Evolutionary conservation across 2,888 invertebrate genomes (phyloP).

Genomic region (Macropis europaea): DNA sequence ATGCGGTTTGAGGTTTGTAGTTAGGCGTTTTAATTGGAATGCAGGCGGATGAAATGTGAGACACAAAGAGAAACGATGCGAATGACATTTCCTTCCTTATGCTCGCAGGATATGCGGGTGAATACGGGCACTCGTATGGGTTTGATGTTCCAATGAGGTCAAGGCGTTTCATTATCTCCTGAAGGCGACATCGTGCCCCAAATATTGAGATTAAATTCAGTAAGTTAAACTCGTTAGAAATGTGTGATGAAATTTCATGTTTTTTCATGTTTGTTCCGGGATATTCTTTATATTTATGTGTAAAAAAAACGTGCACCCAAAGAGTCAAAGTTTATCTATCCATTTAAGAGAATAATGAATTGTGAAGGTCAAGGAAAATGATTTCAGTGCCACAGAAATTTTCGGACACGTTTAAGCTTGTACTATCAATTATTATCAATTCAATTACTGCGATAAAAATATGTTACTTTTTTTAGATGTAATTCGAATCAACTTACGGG

Average conservation of each 20-base stretch:
- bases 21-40: constrained; percentile 24
- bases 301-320: no score
- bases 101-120: constrained; percentile 43
- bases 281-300: neutral
- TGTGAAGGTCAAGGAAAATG: neutral
- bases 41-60: constrained; percentile 20
- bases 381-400: no score
- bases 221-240: neutral
- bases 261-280: no score
- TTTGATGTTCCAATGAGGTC: constrained; percentile 43
- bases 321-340: no score
- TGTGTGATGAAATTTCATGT: neutral
- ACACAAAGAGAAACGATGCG: constrained; percentile 3
- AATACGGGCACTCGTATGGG: constrained; percentile 31
- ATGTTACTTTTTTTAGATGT: no score
- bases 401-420: no score
- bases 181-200: constrained; percentile 20
- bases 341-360: neutral
- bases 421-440: no score
- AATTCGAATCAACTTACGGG: no score
- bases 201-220: constrained; percentile 17
- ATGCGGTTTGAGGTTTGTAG: neutral
- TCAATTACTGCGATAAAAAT: no score
- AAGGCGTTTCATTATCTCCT: constrained; percentile 39
- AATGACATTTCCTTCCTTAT: constrained; percentile 44